phyloP scores from a whole-genome alignment of 2,888 invertebrate species.

The Melanotus villosus region DNA sequence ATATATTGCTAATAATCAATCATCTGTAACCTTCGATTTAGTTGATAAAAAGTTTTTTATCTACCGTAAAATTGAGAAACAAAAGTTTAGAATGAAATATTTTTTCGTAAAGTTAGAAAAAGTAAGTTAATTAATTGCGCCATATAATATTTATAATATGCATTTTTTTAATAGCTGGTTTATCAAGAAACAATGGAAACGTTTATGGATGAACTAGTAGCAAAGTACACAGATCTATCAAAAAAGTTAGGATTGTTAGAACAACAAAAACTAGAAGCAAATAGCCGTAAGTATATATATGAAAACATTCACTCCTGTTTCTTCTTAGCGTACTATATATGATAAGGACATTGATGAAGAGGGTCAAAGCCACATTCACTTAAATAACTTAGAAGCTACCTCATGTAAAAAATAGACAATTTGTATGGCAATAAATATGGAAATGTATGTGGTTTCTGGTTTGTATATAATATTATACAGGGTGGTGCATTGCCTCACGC shows the following conservation, averaged over 20 bases:
- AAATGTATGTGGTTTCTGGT: no score
- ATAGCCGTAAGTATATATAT: conserved; percentile 40
- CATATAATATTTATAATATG: background rate
- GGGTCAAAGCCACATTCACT: no score
- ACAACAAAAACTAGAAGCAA: conserved; percentile 29
- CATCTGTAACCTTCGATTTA: conserved; percentile 39
- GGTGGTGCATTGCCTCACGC: no score
- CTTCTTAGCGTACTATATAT: no score
- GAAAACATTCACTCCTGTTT: no score
- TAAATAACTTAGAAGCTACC: no score
- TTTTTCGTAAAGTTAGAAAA: conserved; percentile 48
- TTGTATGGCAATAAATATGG: no score
- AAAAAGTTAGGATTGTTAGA: conserved; percentile 23
- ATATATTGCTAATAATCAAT: conserved; percentile 35
- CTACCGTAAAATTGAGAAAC: conserved; percentile 38
- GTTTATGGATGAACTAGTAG: conserved; percentile 47
- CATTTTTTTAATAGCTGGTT: conserved; percentile 40
- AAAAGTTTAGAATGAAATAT: conserved; percentile 48
- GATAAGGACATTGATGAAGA: no score
- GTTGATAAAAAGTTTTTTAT: conserved; percentile 47
- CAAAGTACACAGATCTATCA: conserved; percentile 29
- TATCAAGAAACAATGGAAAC: conserved; percentile 47
- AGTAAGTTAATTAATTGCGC: conserved; percentile 33
- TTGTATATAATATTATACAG: no score
- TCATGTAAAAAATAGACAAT: no score